Conservation (phyloP, 2,113 vertebrate genomes). For the Abramis brama region DNA sequence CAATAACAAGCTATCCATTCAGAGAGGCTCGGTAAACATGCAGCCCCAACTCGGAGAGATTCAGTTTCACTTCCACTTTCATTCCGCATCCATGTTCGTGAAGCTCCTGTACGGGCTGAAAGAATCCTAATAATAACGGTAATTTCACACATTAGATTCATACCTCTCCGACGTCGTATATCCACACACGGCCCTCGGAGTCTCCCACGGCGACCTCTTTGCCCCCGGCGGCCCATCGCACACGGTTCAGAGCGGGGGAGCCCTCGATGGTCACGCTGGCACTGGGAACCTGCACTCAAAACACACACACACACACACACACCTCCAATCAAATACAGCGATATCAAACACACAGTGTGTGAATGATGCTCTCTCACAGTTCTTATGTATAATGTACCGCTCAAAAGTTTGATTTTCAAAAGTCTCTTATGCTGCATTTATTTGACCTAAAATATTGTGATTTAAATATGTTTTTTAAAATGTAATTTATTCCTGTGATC, state of each 20-base stretch:
- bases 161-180: conserved; percentile 99
- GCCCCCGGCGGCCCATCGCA: conserved; percentile 92
- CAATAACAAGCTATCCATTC: conserved; percentile 28
- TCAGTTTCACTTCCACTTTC: conserved; percentile 13
- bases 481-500: background rate
- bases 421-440: background rate
- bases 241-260: conserved; percentile 92
- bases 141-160: background rate
- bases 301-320: background rate
- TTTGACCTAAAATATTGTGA: no score
- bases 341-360: background rate
- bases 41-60: conserved; percentile 9
- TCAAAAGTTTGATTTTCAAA: background rate
- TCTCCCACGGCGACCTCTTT: conserved; percentile 97
- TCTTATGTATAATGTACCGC: background rate
- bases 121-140: background rate
- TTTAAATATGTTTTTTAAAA: background rate
- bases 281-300: conserved; percentile 85
- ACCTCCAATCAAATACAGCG: background rate
- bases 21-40: conserved; percentile 39
- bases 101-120: background rate
- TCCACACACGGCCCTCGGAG: conserved; percentile 95
- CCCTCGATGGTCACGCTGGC: conserved; percentile 94
- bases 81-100: background rate
- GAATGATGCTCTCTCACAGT: background rate